These are phyloP conservation scores for Lucilia sericata DNA, from an alignment of 1,140 invertebrate species.

Conservation along the genomic window DNA sequence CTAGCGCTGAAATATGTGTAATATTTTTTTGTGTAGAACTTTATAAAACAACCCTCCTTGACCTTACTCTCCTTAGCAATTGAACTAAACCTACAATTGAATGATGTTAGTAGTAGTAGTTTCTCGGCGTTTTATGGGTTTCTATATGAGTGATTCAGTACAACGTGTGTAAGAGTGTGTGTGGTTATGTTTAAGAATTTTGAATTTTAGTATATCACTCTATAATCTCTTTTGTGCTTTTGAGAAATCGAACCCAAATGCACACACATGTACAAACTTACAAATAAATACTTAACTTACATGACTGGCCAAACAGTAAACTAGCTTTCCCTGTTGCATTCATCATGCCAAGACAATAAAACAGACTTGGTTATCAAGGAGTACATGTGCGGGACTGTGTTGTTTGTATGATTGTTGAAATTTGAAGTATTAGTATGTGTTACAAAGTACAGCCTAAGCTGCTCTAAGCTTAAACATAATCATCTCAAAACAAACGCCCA, in stretches of 20 bases:
- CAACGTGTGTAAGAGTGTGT: not conserved
- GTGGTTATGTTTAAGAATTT: not conserved
- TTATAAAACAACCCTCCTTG: no score
- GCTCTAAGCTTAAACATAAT: constrained; percentile 43
- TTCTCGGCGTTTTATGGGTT: not conserved
- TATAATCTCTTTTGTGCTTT: constrained; percentile 24
- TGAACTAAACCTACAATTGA: not conserved
- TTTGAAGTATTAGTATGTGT: constrained; percentile 27
- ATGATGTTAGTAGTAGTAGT: not conserved
- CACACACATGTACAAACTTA: not conserved
- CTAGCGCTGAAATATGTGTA: no score
- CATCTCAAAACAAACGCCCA: constrained; percentile 39
- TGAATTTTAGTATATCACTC: not conserved
- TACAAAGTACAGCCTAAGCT: constrained; percentile 44
- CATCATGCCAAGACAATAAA: not conserved
- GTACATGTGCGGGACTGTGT: not conserved
- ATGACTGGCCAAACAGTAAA: not conserved
- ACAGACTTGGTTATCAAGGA: not conserved
- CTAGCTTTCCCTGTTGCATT: constrained; percentile 4
- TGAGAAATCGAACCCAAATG: not conserved
- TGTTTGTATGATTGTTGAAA: not conserved
- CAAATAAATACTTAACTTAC: not conserved
- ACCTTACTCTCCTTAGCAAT: no score
- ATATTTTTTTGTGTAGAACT: no score
- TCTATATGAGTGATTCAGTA: not conserved